Base-by-base conservation (phyloP, 1,140 invertebrate genomes). In the Phenacoccus solenopsis region DNA sequence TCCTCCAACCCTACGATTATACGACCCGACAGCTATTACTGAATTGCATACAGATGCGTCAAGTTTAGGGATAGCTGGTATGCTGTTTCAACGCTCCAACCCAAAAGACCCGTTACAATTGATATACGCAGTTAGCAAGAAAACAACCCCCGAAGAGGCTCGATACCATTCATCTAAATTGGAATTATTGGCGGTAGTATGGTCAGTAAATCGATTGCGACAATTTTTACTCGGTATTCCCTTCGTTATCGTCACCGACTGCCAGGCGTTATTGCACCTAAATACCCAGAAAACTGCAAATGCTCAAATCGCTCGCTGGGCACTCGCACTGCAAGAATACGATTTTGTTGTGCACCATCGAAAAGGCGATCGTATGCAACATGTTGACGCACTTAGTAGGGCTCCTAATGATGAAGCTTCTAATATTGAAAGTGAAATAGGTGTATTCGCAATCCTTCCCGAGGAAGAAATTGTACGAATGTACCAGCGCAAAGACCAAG, bases 331-430 rank as follows among this genome's bases (percentile, higher is more conserved):
- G 20, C 73, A 74, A 67, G 75, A 77, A 32, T 77, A 73, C 70
- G 71, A 73, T 32, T 76, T 64, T 27, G 13, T 38, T 12, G 71
- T 77, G 16, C 73, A 76, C 61, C 74, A 78, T 67, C 24, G 75
- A 0, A 67, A 75, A 4, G 76, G 75, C 0, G 56, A 25, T 4
- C 70, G 69, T 32, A 78, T 79, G 74, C 59, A 49, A 35, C 78
- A 79, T 68, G 75, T 75, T 5, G 78, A 81, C 73, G 78, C 78
- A 0, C 70, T 79, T 3, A 80, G 78, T 64, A 57, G 77, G 20
- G 69, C 59, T 21, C 69, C 69, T 22, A 28, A 35, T 24, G 28
- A 27, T 0, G 1, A 1, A 9, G 7, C 69, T 0, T 5, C 13
- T 0, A 28, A 69, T 21, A 69, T 49, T 1, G 49, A 28, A 16